These are phyloP conservation scores for Glyphotaelius pellucidus DNA, from an alignment of 2,888 invertebrate genomes.

Conservation along the genomic window DNA sequence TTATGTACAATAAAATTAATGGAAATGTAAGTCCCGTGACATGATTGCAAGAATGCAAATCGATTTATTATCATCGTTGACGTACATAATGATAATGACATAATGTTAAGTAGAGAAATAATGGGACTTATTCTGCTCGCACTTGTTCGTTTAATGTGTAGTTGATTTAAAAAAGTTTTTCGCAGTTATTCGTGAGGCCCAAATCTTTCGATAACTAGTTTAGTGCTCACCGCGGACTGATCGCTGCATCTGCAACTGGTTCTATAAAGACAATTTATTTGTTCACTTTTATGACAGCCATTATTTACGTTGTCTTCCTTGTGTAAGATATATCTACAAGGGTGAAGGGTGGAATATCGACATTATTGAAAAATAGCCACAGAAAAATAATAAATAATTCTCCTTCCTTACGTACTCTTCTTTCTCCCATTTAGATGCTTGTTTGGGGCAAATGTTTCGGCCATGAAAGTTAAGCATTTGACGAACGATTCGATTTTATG, in stretches of 20 bases:
- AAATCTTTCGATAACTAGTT: background rate
- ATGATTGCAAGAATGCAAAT: background rate
- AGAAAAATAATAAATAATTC: background rate
- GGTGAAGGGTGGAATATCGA: background rate
- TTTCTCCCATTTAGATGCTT: background rate
- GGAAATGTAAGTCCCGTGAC: background rate
- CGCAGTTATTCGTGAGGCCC: background rate
- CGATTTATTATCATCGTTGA: background rate
- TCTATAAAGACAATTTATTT: background rate
- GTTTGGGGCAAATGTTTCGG: background rate
- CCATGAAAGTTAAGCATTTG: background rate
- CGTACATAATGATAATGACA: background rate
- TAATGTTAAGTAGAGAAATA: background rate
- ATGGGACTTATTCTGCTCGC: background rate
- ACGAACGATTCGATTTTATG: background rate
- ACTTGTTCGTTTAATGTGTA: background rate
- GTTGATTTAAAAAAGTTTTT: background rate
- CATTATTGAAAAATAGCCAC: background rate
- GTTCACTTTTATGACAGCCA: background rate
- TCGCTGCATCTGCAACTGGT: background rate
- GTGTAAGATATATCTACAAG: background rate
- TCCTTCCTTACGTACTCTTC: background rate
- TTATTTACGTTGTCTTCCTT: background rate
- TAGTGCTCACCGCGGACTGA: background rate
- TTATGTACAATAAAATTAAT: background rate